Percentiles rank a stretch among this genome's conserved stretches.
Conservation (phyloP, 2,797 vertebrate genomes). For the Cirrhinus molitorella region DNA sequence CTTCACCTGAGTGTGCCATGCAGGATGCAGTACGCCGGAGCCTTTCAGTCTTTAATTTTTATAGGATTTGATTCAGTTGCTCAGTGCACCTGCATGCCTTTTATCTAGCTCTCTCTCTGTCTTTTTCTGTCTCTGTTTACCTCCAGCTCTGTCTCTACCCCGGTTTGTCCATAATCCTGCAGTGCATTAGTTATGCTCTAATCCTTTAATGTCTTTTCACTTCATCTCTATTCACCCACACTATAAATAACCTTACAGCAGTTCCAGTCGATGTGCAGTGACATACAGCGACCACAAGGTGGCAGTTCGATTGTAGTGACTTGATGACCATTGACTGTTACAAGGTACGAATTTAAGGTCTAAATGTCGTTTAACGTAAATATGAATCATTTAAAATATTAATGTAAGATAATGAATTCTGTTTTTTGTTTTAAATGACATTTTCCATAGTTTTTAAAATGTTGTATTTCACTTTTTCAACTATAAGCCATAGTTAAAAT, state of each 20-base stretch:
- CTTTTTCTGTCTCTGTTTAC: neutral
- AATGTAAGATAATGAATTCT: neutral
- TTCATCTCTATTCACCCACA: constrained; percentile 36
- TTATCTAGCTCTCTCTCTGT: constrained; percentile 32
- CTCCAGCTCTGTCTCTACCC: constrained; percentile 36
- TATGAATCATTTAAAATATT: neutral
- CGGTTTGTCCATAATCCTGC: constrained; percentile 32
- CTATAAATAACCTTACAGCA: constrained; percentile 24
- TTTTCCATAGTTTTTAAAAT: no score
- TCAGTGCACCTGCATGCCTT: neutral
- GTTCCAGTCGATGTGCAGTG: neutral
- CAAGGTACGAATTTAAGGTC: neutral
- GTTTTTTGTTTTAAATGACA: no score
- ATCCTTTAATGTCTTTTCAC: constrained; percentile 53
- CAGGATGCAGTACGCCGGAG: constrained; percentile 58
- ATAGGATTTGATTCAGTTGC: neutral
- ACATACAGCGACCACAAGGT: constrained; percentile 2
- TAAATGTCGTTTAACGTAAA: neutral
- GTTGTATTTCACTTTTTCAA: no score
- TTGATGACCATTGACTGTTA: no score
- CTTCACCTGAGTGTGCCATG: constrained; percentile 5
- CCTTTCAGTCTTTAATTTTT: constrained; percentile 46
- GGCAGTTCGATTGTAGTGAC: neutral
- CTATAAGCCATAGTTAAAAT: no score
- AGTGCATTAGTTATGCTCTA: constrained; percentile 56